Conservation (phyloP, 2,888 invertebrate genomes). For the Drosophila acutilabella region DNA sequence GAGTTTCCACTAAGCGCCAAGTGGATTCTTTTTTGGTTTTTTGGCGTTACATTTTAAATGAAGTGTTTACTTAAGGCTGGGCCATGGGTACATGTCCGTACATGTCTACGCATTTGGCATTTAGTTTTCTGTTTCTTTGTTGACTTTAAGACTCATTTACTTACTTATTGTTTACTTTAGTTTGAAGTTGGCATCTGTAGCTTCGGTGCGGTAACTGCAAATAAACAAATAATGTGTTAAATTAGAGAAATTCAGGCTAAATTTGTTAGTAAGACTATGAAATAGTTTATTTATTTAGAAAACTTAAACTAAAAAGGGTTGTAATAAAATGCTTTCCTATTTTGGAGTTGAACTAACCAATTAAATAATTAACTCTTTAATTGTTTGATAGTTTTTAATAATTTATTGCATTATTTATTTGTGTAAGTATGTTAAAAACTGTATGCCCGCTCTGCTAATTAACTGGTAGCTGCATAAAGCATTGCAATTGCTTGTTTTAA, state of each 20-base stretch:
- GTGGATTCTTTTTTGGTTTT: slow-evolving; percentile 37
- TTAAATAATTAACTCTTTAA: not conserved
- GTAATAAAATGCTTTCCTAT: not conserved
- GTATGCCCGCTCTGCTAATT: slow-evolving; percentile 19
- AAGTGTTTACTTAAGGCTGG: slow-evolving; percentile 65
- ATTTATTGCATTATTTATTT: not conserved
- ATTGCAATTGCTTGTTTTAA: slow-evolving; percentile 24
- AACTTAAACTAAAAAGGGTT: too few species aligned
- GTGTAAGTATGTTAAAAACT: not conserved
- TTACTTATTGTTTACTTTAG: slow-evolving; percentile 56
- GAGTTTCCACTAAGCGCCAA: slow-evolving; percentile 59
- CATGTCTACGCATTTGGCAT: slow-evolving; percentile 5
- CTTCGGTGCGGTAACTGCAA: slow-evolving; percentile 41
- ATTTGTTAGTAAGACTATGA: too few species aligned
- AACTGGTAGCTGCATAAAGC: slow-evolving; percentile 24
- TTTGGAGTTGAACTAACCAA: not conserved
- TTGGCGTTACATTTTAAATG: slow-evolving; percentile 74
- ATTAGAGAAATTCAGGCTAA: not conserved
- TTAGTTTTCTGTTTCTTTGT: slow-evolving; percentile 20
- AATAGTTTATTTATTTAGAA: too few species aligned
- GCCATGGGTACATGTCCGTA: not conserved
- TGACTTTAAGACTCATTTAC: slow-evolving; percentile 37
- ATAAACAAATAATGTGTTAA: slow-evolving; percentile 1
- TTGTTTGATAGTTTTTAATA: not conserved
- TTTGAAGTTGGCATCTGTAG: slow-evolving; percentile 48